Evolutionary conservation across 37 sponge, comb jelly and placozoan genomes (phyloP).

Genomic region (Diacarnus erythraeanus): DNA sequence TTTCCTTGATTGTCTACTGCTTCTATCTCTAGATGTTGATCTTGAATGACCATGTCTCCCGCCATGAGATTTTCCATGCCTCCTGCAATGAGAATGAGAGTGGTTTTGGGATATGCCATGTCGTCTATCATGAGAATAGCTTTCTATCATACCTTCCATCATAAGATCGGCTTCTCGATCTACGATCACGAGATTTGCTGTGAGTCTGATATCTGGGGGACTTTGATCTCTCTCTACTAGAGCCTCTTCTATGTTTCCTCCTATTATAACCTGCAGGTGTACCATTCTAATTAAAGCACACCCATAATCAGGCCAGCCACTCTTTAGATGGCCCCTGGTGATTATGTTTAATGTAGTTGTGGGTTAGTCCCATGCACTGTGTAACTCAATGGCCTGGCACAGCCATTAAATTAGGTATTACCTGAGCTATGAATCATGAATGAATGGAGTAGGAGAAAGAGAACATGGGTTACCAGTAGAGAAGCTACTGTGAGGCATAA

Average conservation of each 20-base stretch:
- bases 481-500: not conserved
- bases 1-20: not conserved
- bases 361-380: no score
- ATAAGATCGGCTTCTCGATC: conserved; percentile 20
- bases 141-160: not conserved
- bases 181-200: conserved; percentile 7
- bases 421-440: conserved; percentile 37
- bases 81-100: not conserved
- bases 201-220: not conserved
- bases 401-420: conserved; percentile 33
- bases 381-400: no score
- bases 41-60: not conserved
- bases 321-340: no score
- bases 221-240: not conserved
- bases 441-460: conserved; percentile 22
- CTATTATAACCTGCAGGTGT: not conserved
- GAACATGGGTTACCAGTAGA: not conserved
- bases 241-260: not conserved
- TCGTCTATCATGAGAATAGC: not conserved
- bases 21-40: not conserved
- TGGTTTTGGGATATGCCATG: conserved; percentile 1
- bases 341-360: no score
- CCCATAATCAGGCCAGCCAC: no score
- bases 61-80: not conserved
- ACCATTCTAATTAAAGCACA: no score